These are phyloP conservation scores for Bujurquina vittata DNA, from an alignment of 2,113 vertebrate species.

Conservation along the genomic window DNA sequence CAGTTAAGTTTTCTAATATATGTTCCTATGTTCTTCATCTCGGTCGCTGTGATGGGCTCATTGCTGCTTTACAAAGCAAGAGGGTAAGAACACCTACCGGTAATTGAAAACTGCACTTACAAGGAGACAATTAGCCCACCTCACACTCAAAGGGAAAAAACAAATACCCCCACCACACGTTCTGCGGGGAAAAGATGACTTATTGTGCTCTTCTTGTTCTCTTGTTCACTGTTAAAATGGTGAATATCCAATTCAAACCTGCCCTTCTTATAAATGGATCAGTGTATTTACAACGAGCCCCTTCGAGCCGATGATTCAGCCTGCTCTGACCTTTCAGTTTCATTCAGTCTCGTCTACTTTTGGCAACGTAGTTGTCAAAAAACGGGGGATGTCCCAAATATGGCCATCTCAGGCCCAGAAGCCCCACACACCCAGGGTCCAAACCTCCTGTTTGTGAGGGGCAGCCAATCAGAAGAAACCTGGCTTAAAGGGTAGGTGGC, in stretches of 20 bases:
- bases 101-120: neutral
- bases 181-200: neutral
- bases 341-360: too few species aligned
- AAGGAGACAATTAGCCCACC: neutral
- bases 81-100: conserved; percentile 4
- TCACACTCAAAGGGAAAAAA: neutral
- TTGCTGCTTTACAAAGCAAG: neutral
- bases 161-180: neutral
- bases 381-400: neutral
- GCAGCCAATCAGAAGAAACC: neutral
- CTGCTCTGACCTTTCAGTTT: too few species aligned
- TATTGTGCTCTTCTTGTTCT: neutral
- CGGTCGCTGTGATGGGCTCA: neutral
- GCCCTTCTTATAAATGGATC: neutral
- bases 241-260: neutral
- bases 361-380: neutral
- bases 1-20: neutral
- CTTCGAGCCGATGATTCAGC: neutral
- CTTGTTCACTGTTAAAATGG: neutral
- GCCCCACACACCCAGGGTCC: neutral
- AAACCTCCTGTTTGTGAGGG: too few species aligned
- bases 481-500: neutral
- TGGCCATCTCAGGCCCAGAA: neutral
- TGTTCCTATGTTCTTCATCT: neutral
- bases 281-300: neutral